These are phyloP conservation scores for Polylopha cassiicola DNA, from an alignment of 2,888 invertebrate genomes.

Conservation along the genomic window DNA sequence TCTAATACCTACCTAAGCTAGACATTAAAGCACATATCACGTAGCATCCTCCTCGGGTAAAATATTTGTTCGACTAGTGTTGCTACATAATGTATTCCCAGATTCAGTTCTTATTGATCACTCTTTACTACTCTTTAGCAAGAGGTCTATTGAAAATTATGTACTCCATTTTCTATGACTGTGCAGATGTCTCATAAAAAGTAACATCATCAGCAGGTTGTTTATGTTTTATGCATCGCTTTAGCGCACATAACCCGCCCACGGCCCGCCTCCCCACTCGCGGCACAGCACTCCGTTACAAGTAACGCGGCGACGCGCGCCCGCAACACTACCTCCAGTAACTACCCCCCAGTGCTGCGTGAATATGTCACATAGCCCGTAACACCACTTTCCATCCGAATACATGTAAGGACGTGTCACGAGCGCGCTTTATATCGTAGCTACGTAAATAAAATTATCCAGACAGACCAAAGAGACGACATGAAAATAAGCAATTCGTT, in stretches of 20 bases:
- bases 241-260: conserved; percentile 26
- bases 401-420: conserved; percentile 39
- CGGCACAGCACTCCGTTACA: conserved; percentile 52
- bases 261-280: conserved; percentile 32
- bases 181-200: conserved; percentile 16
- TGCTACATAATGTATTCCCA: too few relatives aligned
- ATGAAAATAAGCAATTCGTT: too few relatives aligned
- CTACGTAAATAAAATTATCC: neutral
- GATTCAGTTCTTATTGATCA: too few relatives aligned
- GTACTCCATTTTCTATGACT: too few relatives aligned
- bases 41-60: too few relatives aligned
- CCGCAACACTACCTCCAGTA: conserved; percentile 50
- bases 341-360: conserved; percentile 57
- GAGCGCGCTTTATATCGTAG: conserved; percentile 54
- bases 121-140: too few relatives aligned
- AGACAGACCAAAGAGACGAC: too few relatives aligned
- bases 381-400: conserved; percentile 34
- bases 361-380: conserved; percentile 66
- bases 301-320: conserved; percentile 47
- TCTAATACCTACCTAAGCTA: too few relatives aligned
- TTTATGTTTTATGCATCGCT: conserved; percentile 32
- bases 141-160: too few relatives aligned
- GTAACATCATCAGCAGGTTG: conserved; percentile 14
- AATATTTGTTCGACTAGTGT: too few relatives aligned
- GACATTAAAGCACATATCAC: too few relatives aligned